Evolutionary conservation across 1,140 invertebrate genomes (phyloP).

Genomic region (Chironomus striatipennis): DNA sequence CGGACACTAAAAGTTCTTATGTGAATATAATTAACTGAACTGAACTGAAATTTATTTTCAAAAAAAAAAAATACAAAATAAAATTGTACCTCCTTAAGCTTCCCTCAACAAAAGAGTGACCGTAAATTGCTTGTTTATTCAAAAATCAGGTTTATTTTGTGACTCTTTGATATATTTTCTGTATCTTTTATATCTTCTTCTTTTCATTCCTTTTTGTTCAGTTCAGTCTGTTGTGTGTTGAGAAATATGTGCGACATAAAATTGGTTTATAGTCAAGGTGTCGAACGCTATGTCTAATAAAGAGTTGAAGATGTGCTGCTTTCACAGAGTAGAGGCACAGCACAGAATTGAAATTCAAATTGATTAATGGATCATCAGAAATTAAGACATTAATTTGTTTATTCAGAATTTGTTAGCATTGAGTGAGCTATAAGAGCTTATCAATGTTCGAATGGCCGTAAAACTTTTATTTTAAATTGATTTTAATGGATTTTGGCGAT

Average conservation of each 20-base stretch:
- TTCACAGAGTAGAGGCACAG: not conserved
- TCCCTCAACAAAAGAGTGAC: not conserved
- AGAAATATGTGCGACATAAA: not conserved
- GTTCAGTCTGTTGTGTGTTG: not conserved
- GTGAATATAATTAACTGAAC: not conserved
- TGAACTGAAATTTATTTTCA: not conserved
- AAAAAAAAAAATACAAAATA: not conserved
- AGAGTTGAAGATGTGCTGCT: not conserved
- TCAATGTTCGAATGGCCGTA: not conserved
- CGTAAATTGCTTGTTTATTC: slow-evolving; percentile 3
- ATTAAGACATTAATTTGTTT: slow-evolving; percentile 4
- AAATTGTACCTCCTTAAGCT: not conserved
- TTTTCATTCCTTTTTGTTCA: not conserved
- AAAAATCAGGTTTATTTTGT: not conserved
- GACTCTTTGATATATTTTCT: not conserved
- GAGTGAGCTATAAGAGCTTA: not conserved
- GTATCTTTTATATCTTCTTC: not conserved
- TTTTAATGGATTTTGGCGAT: not conserved
- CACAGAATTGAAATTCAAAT: not conserved
- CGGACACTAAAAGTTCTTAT: too few species aligned
- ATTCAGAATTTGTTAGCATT: not conserved
- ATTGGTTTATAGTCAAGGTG: not conserved
- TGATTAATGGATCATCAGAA: slow-evolving; percentile 3
- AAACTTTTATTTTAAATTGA: slow-evolving; percentile 3
- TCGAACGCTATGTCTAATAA: not conserved